Conservation (phyloP, 2,888 invertebrate genomes). For the Athrips mouffetella region DNA sequence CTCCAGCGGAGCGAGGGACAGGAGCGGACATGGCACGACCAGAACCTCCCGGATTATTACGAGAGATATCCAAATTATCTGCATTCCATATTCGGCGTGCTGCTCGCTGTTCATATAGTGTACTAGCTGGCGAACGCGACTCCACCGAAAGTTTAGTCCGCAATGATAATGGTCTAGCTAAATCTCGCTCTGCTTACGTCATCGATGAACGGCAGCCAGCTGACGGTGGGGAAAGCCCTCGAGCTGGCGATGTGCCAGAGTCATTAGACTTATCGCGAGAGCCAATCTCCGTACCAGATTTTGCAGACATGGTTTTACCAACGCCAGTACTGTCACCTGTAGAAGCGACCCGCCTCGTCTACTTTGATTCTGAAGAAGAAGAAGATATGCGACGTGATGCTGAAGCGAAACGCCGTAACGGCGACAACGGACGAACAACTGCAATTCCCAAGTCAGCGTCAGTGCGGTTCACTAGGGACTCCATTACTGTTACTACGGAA, state of each 20-base stretch:
- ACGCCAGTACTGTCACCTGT: slow-evolving; percentile 83
- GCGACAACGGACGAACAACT: neutral
- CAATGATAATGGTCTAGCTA: slow-evolving; percentile 60
- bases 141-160: slow-evolving; percentile 81
- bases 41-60: slow-evolving; percentile 73
- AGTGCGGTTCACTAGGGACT: slow-evolving; percentile 74
- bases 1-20: slow-evolving; percentile 44
- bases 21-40: slow-evolving; percentile 39
- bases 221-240: slow-evolving; percentile 43
- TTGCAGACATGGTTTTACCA: slow-evolving; percentile 80
- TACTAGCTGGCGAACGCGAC: slow-evolving; percentile 80
- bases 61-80: slow-evolving; percentile 84
- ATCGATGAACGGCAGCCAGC: slow-evolving; percentile 64
- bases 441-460: slow-evolving; percentile 73
- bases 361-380: slow-evolving; percentile 84
- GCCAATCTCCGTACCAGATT: slow-evolving; percentile 86
- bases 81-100: slow-evolving; percentile 82
- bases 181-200: slow-evolving; percentile 78
- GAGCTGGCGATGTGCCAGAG: slow-evolving; percentile 48
- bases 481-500: slow-evolving; percentile 71
- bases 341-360: slow-evolving; percentile 83
- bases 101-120: slow-evolving; percentile 85
- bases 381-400: slow-evolving; percentile 55
- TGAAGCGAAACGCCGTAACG: slow-evolving; percentile 63
- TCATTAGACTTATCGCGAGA: slow-evolving; percentile 78